phyloP scores from a whole-genome alignment of 2,888 invertebrate genomes.

The Polyommatus icarus region DNA sequence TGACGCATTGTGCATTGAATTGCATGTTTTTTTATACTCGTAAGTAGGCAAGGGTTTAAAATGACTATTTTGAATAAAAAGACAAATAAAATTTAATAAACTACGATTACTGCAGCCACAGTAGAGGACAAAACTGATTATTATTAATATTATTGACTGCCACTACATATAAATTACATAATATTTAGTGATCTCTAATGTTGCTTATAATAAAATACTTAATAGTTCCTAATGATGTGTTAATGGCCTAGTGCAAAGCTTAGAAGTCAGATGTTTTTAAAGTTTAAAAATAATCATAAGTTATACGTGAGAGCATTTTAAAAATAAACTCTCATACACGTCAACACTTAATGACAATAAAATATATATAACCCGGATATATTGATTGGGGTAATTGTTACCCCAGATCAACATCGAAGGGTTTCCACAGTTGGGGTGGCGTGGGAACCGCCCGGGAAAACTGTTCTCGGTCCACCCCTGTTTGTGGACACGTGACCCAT shows the following conservation, averaged over 20 bases:
- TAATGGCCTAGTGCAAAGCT: not conserved
- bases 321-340: constrained; percentile 33
- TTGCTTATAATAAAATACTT: not conserved
- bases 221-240: not conserved
- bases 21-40: not conserved
- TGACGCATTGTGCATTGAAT: not conserved
- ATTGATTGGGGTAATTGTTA: constrained; percentile 60
- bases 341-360: constrained; percentile 36
- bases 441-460: constrained; percentile 71
- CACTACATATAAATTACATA: too few relatives aligned
- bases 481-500: constrained; percentile 68
- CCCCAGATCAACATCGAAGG: constrained; percentile 64
- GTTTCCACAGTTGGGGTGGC: constrained; percentile 67
- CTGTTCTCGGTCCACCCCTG: constrained; percentile 64
- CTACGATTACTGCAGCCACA: too few relatives aligned
- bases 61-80: not conserved
- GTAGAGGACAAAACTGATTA: too few relatives aligned
- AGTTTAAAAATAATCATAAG: constrained; percentile 19
- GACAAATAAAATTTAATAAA: too few relatives aligned
- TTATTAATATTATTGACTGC: not conserved
- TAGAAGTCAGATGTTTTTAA: not conserved
- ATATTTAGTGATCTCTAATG: not conserved
- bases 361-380: constrained; percentile 59
- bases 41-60: not conserved
- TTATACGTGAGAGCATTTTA: constrained; percentile 22